These are phyloP conservation scores for Nomada flava DNA, from an alignment of 2,888 invertebrate genomes.

Conservation along the genomic window DNA sequence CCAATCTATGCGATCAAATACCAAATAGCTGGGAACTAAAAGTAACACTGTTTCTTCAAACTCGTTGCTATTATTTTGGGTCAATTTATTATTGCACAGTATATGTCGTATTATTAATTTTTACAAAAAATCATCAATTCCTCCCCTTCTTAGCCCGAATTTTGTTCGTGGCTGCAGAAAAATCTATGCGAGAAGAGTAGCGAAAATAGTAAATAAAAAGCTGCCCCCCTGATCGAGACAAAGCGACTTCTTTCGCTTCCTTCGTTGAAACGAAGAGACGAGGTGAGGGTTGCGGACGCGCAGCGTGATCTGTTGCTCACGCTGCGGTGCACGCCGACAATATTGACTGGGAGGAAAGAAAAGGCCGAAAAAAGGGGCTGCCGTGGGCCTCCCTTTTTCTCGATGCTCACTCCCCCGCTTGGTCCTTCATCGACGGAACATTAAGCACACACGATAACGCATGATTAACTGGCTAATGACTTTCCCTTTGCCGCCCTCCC, in stretches of 20 bases:
- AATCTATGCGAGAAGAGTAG: neutral
- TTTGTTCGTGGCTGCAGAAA: too few relatives aligned
- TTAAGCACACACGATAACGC: slow-evolving; percentile 84
- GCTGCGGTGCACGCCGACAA: slow-evolving; percentile 77
- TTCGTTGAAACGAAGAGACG: slow-evolving; percentile 46
- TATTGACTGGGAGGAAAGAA: slow-evolving; percentile 81
- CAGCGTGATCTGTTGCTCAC: slow-evolving; percentile 81
- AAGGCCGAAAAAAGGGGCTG: slow-evolving; percentile 68
- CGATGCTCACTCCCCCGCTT: slow-evolving; percentile 78
- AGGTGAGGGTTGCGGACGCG: slow-evolving; percentile 67
- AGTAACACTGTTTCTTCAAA: neutral
- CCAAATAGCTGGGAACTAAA: too few relatives aligned
- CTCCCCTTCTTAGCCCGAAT: too few relatives aligned
- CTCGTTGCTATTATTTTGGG: neutral
- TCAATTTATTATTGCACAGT: too few relatives aligned
- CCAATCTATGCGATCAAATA: neutral
- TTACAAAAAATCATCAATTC: too few relatives aligned
- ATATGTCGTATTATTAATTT: too few relatives aligned
- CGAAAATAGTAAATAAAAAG: neutral
- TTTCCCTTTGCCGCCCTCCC: slow-evolving; percentile 64
- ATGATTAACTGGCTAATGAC: slow-evolving; percentile 84
- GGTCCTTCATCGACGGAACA: slow-evolving; percentile 83
- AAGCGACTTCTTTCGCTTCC: slow-evolving; percentile 44
- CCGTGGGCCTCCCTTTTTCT: slow-evolving; percentile 60
- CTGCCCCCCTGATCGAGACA: neutral